A percentile compares a stretch with the other conserved stretches of the same genome.
Conservation (phyloP, 1,140 invertebrate species). For the Luehdorfia chinensis region DNA sequence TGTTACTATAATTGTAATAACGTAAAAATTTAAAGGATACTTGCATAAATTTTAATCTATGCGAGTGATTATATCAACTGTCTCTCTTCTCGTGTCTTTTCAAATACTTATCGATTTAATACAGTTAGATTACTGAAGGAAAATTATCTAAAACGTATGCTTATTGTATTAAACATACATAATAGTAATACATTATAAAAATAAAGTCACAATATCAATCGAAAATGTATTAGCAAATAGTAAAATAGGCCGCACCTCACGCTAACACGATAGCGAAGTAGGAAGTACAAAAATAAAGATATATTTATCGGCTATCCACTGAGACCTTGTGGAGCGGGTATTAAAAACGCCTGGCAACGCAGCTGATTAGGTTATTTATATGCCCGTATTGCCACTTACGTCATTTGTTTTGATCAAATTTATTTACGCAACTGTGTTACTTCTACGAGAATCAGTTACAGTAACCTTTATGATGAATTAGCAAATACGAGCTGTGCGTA, state of each 20-base stretch:
- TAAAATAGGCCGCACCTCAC: neutral
- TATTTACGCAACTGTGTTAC: neutral
- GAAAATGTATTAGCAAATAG: neutral
- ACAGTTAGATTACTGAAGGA: no score
- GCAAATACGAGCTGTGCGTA: no score
- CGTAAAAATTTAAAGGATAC: no score
- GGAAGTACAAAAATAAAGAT: conserved; percentile 13
- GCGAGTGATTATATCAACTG: no score
- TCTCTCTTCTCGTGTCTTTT: no score
- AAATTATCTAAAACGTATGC: no score
- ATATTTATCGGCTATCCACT: neutral
- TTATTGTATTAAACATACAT: no score
- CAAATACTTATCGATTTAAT: no score
- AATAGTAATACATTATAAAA: no score
- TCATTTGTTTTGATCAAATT: conserved; percentile 11
- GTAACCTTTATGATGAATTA: neutral
- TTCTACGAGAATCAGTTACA: conserved; percentile 6
- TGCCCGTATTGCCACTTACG: neutral
- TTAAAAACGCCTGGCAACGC: conserved; percentile 2
- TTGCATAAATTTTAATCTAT: no score
- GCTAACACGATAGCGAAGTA: neutral
- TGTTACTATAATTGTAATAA: no score
- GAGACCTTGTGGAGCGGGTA: neutral
- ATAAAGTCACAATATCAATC: neutral
- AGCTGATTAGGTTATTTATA: conserved; percentile 1